Evolutionary conservation across 2,113 vertebrate species (phyloP).

Genomic region (Phylloscopus trochilus): DNA sequence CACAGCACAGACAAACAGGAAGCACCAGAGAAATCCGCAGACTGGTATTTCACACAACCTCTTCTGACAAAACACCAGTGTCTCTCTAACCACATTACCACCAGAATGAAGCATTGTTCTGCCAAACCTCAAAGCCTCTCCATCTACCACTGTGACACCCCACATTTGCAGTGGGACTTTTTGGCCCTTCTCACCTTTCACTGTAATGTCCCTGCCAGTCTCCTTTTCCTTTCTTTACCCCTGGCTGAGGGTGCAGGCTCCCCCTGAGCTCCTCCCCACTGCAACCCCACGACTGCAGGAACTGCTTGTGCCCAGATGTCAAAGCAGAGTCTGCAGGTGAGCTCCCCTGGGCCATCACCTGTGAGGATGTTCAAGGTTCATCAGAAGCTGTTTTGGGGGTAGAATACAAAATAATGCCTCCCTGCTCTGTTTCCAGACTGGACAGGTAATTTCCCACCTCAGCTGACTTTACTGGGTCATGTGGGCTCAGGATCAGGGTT

Average conservation of each 20-base stretch:
- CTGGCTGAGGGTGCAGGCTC: background rate
- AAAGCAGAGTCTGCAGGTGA: background rate
- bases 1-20: background rate
- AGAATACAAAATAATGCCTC: background rate
- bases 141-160: background rate
- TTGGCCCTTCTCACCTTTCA: background rate
- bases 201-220: background rate
- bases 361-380: background rate
- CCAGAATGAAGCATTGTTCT: background rate
- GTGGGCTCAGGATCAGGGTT: background rate
- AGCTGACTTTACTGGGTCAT: background rate
- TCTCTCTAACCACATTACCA: background rate
- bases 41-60: background rate
- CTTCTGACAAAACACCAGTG: background rate
- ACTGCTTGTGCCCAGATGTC: background rate
- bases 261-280: background rate
- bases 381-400: background rate
- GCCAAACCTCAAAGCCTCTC: background rate
- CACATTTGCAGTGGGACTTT: background rate
- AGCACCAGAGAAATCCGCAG: background rate
- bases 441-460: background rate
- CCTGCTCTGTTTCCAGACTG: background rate
- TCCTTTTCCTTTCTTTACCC: background rate
- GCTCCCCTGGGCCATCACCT: background rate
- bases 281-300: background rate